Conservation (phyloP, 2,113 vertebrate genomes). For the Urocynchramus pylzowi region DNA sequence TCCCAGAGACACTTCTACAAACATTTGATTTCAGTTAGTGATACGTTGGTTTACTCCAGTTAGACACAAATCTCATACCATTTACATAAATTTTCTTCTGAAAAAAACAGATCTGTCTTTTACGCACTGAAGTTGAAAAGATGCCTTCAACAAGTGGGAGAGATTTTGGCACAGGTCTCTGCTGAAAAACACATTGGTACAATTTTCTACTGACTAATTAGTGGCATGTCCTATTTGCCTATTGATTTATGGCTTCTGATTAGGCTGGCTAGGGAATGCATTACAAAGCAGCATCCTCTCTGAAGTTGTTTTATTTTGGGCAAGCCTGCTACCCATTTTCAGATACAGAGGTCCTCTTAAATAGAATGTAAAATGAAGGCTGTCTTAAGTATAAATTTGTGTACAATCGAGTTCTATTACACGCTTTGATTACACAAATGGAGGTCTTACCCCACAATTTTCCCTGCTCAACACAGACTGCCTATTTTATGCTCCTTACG, state of each 20-base stretch:
- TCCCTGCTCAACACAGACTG: slow-evolving; percentile 45
- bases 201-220: slow-evolving; percentile 14
- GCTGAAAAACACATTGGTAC: neutral
- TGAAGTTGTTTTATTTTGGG: slow-evolving; percentile 7
- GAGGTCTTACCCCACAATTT: slow-evolving; percentile 59
- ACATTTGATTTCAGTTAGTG: slow-evolving; percentile 20
- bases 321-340: slow-evolving; percentile 8
- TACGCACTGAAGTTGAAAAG: neutral
- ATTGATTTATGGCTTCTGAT: slow-evolving; percentile 24
- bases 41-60: neutral
- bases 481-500: slow-evolving; percentile 55
- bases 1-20: neutral
- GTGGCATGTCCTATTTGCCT: neutral
- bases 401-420: slow-evolving; percentile 46
- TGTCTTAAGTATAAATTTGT: slow-evolving; percentile 29
- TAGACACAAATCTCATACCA: neutral
- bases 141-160: slow-evolving; percentile 19
- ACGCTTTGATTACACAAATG: slow-evolving; percentile 49
- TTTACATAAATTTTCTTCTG: slow-evolving; percentile 14
- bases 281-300: neutral
- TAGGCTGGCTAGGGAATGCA: neutral
- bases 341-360: slow-evolving; percentile 36
- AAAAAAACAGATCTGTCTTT: neutral
- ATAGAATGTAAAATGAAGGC: slow-evolving; percentile 55
- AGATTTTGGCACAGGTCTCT: neutral